Conservation (phyloP, 2,797 vertebrate genomes). For the Eupleurogrammus muticus region DNA sequence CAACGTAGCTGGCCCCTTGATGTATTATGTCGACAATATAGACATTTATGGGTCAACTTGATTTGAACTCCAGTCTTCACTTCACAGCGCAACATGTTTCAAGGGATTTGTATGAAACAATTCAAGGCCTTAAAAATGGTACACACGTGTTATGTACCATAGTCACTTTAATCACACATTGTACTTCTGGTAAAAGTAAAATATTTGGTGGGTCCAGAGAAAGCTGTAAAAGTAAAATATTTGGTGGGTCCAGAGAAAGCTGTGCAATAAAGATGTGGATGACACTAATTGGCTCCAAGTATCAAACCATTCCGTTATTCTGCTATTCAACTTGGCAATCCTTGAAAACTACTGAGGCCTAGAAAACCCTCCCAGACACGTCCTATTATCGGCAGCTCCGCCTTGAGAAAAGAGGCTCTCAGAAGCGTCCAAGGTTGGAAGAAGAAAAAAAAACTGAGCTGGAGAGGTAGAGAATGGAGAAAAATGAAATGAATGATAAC, state of each 20-base stretch:
- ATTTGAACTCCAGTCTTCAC: too few species aligned
- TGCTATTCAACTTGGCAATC: constrained; percentile 33
- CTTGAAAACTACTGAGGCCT: constrained; percentile 68
- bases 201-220: neutral
- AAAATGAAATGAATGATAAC: constrained; percentile 41
- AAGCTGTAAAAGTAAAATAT: neutral
- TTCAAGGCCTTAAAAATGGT: neutral
- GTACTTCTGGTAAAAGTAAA: neutral
- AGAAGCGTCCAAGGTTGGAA: constrained; percentile 59
- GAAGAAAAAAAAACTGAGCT: constrained; percentile 9
- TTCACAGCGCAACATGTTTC: too few species aligned
- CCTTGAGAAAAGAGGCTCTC: constrained; percentile 46
- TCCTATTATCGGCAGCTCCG: constrained; percentile 42
- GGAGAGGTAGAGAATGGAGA: constrained; percentile 42
- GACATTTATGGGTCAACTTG: too few species aligned
- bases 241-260: neutral
- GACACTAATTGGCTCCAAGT: constrained; percentile 18
- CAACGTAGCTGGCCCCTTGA: too few species aligned
- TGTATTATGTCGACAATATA: too few species aligned
- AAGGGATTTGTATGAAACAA: neutral
- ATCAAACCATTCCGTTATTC: neutral
- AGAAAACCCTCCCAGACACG: constrained; percentile 54
- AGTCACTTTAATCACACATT: neutral
- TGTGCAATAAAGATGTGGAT: neutral
- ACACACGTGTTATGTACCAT: neutral